Conservation (phyloP, 2,888 invertebrate species). For the Drosophila suboccidentalis region DNA sequence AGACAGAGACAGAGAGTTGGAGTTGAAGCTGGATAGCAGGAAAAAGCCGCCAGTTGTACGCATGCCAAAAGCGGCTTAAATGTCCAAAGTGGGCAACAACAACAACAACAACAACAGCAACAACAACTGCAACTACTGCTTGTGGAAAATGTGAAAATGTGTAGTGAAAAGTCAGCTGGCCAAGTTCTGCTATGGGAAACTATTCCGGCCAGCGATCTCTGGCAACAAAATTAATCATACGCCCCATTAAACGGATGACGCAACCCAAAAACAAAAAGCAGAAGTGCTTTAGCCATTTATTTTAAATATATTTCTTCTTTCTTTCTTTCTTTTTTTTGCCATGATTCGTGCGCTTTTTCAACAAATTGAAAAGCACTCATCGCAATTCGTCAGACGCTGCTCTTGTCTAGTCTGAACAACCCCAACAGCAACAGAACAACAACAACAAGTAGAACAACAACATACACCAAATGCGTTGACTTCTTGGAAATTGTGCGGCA, state of each 20-base stretch:
- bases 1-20: conserved; percentile 26
- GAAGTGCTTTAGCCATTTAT: conserved; percentile 33
- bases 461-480: conserved; percentile 42
- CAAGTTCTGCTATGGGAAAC: conserved; percentile 67
- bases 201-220: conserved; percentile 36
- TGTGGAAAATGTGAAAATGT: conserved; percentile 81
- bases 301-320: not conserved
- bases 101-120: conserved; percentile 61
- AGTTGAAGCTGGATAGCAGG: conserved; percentile 46
- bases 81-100: conserved; percentile 82
- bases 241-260: conserved; percentile 79
- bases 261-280: conserved; percentile 30
- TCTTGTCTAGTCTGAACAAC: conserved; percentile 37
- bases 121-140: conserved; percentile 44
- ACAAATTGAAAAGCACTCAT: conserved; percentile 65
- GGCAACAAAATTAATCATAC: conserved; percentile 74
- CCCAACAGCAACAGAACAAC: not conserved
- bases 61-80: conserved; percentile 82
- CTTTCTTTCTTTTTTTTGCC: conserved; percentile 33
- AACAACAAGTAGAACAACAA: not conserved
- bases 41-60: conserved; percentile 75
- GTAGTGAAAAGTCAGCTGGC: conserved; percentile 78
- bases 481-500: conserved; percentile 58
- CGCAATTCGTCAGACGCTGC: conserved; percentile 45
- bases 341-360: conserved; percentile 61